Evolutionary conservation across 2,888 invertebrate genomes (phyloP).

Genomic region (Dysmachus trigonus): DNA sequence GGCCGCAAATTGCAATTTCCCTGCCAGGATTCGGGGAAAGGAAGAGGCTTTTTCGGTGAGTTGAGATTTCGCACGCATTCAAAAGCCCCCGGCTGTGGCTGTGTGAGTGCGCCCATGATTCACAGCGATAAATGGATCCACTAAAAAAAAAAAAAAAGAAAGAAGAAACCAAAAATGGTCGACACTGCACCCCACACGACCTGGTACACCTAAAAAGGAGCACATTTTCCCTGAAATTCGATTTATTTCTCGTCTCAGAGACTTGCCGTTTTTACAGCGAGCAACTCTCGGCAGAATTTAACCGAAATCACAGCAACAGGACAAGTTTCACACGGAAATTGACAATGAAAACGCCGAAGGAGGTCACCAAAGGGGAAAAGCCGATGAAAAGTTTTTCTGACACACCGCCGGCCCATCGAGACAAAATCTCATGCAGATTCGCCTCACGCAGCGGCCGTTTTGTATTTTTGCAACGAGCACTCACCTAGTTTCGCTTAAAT

Average conservation of each 20-base stretch:
- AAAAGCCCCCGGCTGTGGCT: neutral
- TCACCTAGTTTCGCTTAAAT: conserved; percentile 21
- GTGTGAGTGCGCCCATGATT: conserved; percentile 17
- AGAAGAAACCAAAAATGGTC: conserved; percentile 36
- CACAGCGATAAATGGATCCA: conserved; percentile 23
- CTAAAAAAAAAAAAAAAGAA: conserved; percentile 33
- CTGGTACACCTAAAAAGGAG: neutral
- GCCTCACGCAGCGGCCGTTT: neutral
- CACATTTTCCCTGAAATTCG: neutral
- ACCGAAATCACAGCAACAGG: conserved; percentile 21
- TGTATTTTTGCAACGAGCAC: neutral
- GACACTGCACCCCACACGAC: conserved; percentile 30
- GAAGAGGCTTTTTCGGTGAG: neutral
- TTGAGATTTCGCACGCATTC: neutral
- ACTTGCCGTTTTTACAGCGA: neutral
- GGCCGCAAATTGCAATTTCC: neutral
- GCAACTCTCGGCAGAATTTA: neutral
- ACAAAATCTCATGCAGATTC: neutral
- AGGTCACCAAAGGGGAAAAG: conserved; percentile 29
- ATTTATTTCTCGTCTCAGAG: neutral
- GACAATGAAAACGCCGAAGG: conserved; percentile 39
- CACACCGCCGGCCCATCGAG: neutral
- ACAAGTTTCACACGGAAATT: neutral
- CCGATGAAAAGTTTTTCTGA: conserved; percentile 14
- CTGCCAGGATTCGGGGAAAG: neutral